phyloP scores from a whole-genome alignment of 2,888 invertebrate genomes.

The Podotricha telesiphe region DNA sequence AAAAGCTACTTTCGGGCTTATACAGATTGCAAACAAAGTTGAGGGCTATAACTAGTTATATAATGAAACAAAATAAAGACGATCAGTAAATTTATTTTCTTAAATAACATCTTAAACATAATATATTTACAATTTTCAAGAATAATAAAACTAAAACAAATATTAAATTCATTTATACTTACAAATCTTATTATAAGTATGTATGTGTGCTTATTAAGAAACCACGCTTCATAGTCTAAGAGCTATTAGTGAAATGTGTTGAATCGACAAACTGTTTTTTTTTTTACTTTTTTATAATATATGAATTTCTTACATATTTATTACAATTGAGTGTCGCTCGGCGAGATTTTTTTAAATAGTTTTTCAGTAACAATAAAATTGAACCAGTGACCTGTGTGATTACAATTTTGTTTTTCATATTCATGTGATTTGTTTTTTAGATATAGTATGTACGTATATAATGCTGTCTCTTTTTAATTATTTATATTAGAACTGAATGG shows the following conservation, averaged over 20 bases:
- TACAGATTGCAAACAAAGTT: too few relatives aligned
- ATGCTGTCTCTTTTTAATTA: too few relatives aligned
- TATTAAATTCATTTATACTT: slow-evolving; percentile 32
- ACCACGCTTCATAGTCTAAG: slow-evolving; percentile 48
- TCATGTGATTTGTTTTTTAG: too few relatives aligned
- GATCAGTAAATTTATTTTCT: slow-evolving; percentile 72
- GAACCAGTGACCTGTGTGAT: not conserved
- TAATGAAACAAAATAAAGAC: slow-evolving; percentile 52
- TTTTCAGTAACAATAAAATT: too few relatives aligned
- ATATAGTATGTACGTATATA: too few relatives aligned
- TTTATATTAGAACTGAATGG: too few relatives aligned
- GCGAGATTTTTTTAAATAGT: not conserved
- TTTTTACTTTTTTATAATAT: not conserved
- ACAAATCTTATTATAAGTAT: slow-evolving; percentile 35
- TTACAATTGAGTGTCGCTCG: not conserved
- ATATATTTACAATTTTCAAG: slow-evolving; percentile 67
- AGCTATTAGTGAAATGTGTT: slow-evolving; percentile 43
- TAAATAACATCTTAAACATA: slow-evolving; percentile 62
- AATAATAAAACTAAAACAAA: slow-evolving; percentile 44
- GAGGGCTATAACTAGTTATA: too few relatives aligned
- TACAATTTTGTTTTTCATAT: not conserved
- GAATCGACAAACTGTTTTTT: slow-evolving; percentile 25
- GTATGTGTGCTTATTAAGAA: slow-evolving; percentile 51
- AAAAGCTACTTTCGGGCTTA: too few relatives aligned
- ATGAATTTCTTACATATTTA: slow-evolving; percentile 2